A percentile compares a stretch with the other conserved stretches of the same genome.
These are phyloP conservation scores for Nebria salina DNA, from an alignment of 2,888 invertebrate species.

Conservation along the genomic window DNA sequence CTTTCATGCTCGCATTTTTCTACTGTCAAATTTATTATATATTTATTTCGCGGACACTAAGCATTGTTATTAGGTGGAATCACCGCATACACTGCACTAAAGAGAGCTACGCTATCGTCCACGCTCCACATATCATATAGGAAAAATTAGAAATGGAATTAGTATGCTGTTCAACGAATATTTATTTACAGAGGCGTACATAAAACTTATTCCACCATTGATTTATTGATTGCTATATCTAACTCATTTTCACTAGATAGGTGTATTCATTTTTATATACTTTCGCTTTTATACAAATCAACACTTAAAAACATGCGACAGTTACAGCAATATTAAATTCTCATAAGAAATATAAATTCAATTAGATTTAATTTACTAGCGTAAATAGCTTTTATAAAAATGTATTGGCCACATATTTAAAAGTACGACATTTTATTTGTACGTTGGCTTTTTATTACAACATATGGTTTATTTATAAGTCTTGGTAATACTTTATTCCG, in stretches of 20 bases:
- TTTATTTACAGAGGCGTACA: neutral
- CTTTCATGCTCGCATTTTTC: neutral
- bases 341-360: too few relatives aligned
- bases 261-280: too few relatives aligned
- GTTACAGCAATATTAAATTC: too few relatives aligned
- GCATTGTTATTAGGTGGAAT: neutral
- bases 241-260: neutral
- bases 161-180: neutral
- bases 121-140: slow-evolving; percentile 35
- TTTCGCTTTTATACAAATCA: too few relatives aligned
- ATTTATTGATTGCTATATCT: neutral
- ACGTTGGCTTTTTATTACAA: too few relatives aligned
- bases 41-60: neutral
- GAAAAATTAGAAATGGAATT: slow-evolving; percentile 31
- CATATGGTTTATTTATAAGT: too few relatives aligned
- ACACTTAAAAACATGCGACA: too few relatives aligned
- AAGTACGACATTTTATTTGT: too few relatives aligned
- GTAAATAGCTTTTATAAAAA: too few relatives aligned
- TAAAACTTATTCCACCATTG: neutral
- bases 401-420: too few relatives aligned
- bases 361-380: too few relatives aligned
- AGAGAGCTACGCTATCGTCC: neutral
- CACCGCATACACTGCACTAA: neutral
- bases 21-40: slow-evolving; percentile 21
- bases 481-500: too few relatives aligned